Percentiles rank a stretch among this genome's conserved stretches.
Evolutionary conservation across 2,888 invertebrate genomes (phyloP).

Genomic region (Limulus polyphemus): DNA sequence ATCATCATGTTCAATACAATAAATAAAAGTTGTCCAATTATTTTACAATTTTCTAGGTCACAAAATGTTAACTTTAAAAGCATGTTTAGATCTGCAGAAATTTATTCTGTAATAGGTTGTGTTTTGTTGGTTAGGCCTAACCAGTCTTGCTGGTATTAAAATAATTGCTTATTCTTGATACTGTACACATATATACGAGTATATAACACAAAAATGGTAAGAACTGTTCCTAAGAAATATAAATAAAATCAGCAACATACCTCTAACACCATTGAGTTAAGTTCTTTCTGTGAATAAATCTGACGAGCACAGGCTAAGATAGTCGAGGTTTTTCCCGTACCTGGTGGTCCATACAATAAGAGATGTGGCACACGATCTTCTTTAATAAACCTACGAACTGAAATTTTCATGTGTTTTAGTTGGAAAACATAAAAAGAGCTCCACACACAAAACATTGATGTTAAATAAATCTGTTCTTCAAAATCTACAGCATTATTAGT

Average conservation of each 20-base stretch:
- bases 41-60: too few species aligned
- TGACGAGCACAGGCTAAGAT: slow-evolving; percentile 89
- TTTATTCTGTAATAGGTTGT: too few species aligned
- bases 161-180: too few species aligned
- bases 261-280: slow-evolving; percentile 76
- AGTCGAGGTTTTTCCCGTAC: slow-evolving; percentile 96
- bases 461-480: slow-evolving; percentile 3
- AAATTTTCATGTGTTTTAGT: slow-evolving; percentile 29
- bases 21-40: too few species aligned
- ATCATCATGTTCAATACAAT: too few species aligned
- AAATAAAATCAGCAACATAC: slow-evolving; percentile 29
- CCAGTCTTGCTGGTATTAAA: too few species aligned
- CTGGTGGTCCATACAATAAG: slow-evolving; percentile 94
- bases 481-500: slow-evolving; percentile 2
- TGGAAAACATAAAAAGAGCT: too few species aligned
- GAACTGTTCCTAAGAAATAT: neutral
- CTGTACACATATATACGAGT: too few species aligned
- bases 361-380: slow-evolving; percentile 89
- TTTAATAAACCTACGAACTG: slow-evolving; percentile 73
- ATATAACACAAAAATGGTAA: too few species aligned
- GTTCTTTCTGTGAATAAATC: slow-evolving; percentile 75
- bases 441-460: slow-evolving; percentile 3
- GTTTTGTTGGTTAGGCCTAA: too few species aligned
- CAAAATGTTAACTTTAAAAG: too few species aligned
- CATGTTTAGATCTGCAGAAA: too few species aligned